Evolutionary conservation across 2,113 vertebrate genomes (phyloP).

Genomic region (Mystacornis crossleyi): DNA sequence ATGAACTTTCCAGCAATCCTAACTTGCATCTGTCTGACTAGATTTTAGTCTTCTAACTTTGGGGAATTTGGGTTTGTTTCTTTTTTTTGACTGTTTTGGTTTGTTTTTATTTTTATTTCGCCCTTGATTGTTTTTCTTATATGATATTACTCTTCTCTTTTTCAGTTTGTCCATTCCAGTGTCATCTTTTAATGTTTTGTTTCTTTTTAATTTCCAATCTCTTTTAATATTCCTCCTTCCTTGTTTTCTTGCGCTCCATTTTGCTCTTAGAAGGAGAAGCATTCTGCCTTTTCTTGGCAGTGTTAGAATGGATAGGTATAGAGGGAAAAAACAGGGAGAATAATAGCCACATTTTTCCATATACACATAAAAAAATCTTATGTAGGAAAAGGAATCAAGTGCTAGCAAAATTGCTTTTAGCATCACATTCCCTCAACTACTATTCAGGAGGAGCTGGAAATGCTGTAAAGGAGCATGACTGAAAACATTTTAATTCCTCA

Average conservation of each 20-base stretch:
- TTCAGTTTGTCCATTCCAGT: background rate
- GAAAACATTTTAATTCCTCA: background rate
- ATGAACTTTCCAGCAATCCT: background rate
- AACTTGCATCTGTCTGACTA: background rate
- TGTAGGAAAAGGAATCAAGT: background rate
- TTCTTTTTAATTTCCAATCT: background rate
- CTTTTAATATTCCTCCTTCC: background rate
- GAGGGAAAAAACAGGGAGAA: background rate
- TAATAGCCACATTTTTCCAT: background rate
- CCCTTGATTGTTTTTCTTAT: background rate
- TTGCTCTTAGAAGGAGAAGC: background rate
- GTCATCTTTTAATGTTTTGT: background rate
- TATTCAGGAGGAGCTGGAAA: background rate
- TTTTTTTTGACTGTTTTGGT: background rate
- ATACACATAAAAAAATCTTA: background rate
- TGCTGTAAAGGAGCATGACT: background rate
- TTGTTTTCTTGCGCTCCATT: background rate
- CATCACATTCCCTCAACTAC: background rate
- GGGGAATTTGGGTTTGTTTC: fast-evolving
- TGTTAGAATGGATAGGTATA: background rate
- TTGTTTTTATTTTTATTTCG: background rate
- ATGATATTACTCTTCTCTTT: background rate
- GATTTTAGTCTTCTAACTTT: background rate
- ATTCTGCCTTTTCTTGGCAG: background rate
- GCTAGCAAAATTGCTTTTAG: background rate